Evolutionary conservation across 2,113 vertebrate genomes (phyloP).

Genomic region (Ochotona curzoniae): DNA sequence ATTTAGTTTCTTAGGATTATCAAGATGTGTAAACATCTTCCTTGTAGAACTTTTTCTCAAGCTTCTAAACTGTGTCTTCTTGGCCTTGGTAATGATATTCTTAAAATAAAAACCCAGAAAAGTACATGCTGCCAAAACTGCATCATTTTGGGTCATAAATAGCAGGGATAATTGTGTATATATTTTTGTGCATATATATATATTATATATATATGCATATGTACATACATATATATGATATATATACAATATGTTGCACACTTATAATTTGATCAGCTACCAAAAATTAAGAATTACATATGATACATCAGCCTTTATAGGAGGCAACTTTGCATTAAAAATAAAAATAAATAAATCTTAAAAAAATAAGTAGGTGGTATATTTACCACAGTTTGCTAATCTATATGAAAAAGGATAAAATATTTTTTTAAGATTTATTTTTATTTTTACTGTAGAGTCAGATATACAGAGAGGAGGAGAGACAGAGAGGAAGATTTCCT

Average conservation of each 20-base stretch:
- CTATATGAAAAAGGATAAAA: neutral
- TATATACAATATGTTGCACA: no score
- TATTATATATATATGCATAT: no score
- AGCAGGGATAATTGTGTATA: neutral
- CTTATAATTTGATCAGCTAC: neutral
- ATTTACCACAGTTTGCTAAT: neutral
- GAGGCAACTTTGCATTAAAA: no score
- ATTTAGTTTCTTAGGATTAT: neutral
- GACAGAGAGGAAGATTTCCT: no score
- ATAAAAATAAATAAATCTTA: neutral
- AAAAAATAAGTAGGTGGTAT: neutral
- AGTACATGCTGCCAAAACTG: neutral
- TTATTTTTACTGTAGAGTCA: no score
- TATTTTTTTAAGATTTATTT: no score
- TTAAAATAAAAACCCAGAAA: constrained; percentile 16
- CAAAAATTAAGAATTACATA: neutral
- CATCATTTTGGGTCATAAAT: neutral
- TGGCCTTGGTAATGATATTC: neutral
- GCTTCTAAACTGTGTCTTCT: neutral
- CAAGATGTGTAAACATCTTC: neutral
- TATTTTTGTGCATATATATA: no score
- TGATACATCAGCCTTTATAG: neutral
- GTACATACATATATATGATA: no score
- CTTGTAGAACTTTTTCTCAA: neutral
- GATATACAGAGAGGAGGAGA: no score